A percentile compares a stretch with the other conserved stretches of the same genome.
These are phyloP conservation scores for Chrysolina oricalcia DNA, from an alignment of 2,888 invertebrate genomes.

Conservation along the genomic window DNA sequence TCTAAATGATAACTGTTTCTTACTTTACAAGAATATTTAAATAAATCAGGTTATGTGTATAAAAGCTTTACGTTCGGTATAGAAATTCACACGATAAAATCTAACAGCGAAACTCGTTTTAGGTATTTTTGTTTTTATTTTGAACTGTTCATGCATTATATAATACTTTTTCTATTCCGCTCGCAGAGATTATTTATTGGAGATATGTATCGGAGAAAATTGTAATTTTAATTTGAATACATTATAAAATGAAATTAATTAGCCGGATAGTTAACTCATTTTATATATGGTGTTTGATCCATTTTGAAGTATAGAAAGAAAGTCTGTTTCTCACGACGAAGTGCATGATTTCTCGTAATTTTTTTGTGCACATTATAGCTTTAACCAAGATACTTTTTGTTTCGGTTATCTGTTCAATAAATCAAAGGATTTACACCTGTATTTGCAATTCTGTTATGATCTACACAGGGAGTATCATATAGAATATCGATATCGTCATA, in stretches of 20 bases:
- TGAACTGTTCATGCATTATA: slow-evolving; percentile 47
- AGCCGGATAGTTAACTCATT: slow-evolving; percentile 32
- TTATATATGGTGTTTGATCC: slow-evolving; percentile 44
- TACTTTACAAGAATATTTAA: slow-evolving; percentile 55
- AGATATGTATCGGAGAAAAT: slow-evolving; percentile 52
- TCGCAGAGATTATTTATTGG: slow-evolving; percentile 44
- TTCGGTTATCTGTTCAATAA: not conserved
- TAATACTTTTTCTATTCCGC: slow-evolving; percentile 47
- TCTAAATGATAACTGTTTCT: slow-evolving; percentile 50
- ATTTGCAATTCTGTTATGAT: not conserved
- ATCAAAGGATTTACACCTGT: not conserved
- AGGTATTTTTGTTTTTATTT: slow-evolving; percentile 46
- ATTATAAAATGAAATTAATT: slow-evolving; percentile 54
- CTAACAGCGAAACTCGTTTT: slow-evolving; percentile 48
- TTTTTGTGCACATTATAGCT: not conserved
- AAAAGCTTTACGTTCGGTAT: slow-evolving; percentile 46
- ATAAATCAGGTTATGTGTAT: slow-evolving; percentile 58
- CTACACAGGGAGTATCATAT: not conserved
- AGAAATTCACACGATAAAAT: slow-evolving; percentile 53
- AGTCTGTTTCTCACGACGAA: slow-evolving; percentile 52
- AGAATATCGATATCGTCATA: too few species aligned
- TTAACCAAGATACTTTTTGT: not conserved
- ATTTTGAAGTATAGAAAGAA: slow-evolving; percentile 40
- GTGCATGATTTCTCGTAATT: slow-evolving; percentile 38
- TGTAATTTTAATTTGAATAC: slow-evolving; percentile 54